These are phyloP conservation scores for Drosophila bifasciata DNA, from an alignment of 1,140 invertebrate species.

Conservation along the genomic window DNA sequence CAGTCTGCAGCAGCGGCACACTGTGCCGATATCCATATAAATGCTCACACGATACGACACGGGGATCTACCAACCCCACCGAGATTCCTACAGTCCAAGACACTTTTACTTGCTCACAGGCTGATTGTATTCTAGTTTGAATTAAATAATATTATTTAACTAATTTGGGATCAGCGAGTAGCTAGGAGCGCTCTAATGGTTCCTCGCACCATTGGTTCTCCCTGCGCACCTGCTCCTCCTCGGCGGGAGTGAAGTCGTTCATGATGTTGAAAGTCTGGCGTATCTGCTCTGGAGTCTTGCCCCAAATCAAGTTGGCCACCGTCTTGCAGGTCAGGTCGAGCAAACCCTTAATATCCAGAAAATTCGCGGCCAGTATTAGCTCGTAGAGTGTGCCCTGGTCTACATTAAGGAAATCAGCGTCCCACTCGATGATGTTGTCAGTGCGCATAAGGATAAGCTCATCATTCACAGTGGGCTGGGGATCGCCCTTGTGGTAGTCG, in stretches of 20 bases:
- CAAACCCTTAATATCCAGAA: slow-evolving; percentile 98
- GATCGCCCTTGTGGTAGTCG: slow-evolving; percentile 97
- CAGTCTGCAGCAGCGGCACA: slow-evolving; percentile 3
- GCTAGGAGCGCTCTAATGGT: not conserved
- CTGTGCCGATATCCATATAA: not conserved
- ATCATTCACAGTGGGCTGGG: slow-evolving; percentile 93
- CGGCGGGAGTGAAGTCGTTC: slow-evolving; percentile 97
- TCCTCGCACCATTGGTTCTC: slow-evolving; percentile 99
- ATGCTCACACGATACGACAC: too few species aligned
- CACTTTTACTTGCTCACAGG: too few species aligned
- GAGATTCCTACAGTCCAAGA: too few species aligned
- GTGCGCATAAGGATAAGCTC: too few species aligned
- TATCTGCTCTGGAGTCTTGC: slow-evolving; percentile 98
- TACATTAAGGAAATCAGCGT: slow-evolving; percentile 98
- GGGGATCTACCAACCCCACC: too few species aligned
- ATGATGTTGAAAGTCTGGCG: slow-evolving; percentile 99
- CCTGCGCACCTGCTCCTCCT: slow-evolving; percentile 97
- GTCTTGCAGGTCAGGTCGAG: slow-evolving; percentile 99
- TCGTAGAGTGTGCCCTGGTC: slow-evolving; percentile 99
- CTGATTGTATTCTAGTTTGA: too few species aligned
- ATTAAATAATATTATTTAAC: too few species aligned
- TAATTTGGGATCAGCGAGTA: too few species aligned
- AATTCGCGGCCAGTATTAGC: slow-evolving; percentile 98
- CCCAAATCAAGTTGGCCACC: slow-evolving; percentile 99
- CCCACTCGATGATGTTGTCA: slow-evolving; percentile 99